A percentile compares a stretch with the other conserved stretches of the same genome.
These are phyloP conservation scores for Aporophyla lueneburgensis DNA, from an alignment of 2,888 invertebrate species.

Conservation along the genomic window DNA sequence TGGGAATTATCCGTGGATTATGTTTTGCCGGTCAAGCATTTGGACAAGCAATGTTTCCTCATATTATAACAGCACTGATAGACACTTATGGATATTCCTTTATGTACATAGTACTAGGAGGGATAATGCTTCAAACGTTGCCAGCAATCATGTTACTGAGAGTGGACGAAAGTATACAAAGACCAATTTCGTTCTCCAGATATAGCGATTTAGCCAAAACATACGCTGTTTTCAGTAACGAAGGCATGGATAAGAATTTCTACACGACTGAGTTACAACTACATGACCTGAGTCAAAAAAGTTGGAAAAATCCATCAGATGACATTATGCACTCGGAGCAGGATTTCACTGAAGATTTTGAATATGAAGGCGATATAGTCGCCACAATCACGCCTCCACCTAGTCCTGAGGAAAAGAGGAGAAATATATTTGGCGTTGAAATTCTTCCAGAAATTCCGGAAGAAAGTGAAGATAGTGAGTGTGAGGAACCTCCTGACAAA, in stretches of 20 bases:
- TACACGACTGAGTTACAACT: slow-evolving; percentile 84
- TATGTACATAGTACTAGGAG: slow-evolving; percentile 82
- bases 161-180: slow-evolving; percentile 76
- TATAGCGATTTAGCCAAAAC: slow-evolving; percentile 84
- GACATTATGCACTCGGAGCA: slow-evolving; percentile 80
- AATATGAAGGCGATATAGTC: slow-evolving; percentile 71
- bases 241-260: slow-evolving; percentile 74
- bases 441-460: slow-evolving; percentile 90
- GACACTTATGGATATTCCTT: slow-evolving; percentile 82
- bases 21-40: slow-evolving; percentile 87
- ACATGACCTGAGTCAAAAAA: slow-evolving; percentile 84
- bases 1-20: slow-evolving; percentile 82
- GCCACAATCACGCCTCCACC: slow-evolving; percentile 86
- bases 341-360: slow-evolving; percentile 68
- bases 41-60: slow-evolving; percentile 86
- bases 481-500: slow-evolving; percentile 70
- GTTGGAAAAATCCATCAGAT: slow-evolving; percentile 88
- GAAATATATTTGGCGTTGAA: slow-evolving; percentile 88
- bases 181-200: slow-evolving; percentile 81
- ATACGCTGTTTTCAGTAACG: slow-evolving; percentile 84
- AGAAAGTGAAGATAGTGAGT: slow-evolving; percentile 85
- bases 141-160: slow-evolving; percentile 84
- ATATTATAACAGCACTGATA: slow-evolving; percentile 83
- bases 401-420: slow-evolving; percentile 86
- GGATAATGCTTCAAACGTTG: slow-evolving; percentile 84